Conservation (phyloP, 2,797 vertebrate genomes). For the Chrysocyon brachyurus region DNA sequence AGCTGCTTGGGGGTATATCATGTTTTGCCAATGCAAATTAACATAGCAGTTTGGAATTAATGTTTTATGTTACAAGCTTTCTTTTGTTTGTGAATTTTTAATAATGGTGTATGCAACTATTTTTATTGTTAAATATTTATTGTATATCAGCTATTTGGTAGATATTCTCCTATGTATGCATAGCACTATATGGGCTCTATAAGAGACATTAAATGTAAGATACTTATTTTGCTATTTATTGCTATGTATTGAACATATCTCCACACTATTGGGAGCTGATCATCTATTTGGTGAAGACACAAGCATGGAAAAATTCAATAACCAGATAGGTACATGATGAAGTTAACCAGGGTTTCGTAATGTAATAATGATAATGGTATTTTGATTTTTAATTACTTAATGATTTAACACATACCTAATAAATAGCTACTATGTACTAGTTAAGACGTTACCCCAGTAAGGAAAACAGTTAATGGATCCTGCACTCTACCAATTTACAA, state of each 20-base stretch:
- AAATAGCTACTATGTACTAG: neutral
- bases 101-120: neutral
- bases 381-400: neutral
- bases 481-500: neutral
- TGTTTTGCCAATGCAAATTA: constrained; percentile 75
- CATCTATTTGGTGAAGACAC: neutral
- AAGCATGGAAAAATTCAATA: neutral
- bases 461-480: neutral
- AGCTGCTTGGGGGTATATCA: constrained; percentile 64
- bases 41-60: constrained; percentile 64
- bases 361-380: neutral
- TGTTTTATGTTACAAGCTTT: constrained; percentile 48
- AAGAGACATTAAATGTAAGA: neutral
- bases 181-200: neutral
- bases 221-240: constrained; percentile 44
- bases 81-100: constrained; percentile 58
- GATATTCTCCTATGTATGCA: neutral
- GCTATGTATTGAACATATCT: neutral
- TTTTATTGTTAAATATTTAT: constrained; percentile 46
- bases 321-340: neutral
- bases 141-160: neutral
- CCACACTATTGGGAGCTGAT: neutral
- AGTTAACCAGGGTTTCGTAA: neutral
- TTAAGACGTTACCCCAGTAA: neutral
- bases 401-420: neutral